Evolutionary conservation across 2,797 vertebrate genomes (phyloP).

Genomic region (Nannoperca obscura): DNA sequence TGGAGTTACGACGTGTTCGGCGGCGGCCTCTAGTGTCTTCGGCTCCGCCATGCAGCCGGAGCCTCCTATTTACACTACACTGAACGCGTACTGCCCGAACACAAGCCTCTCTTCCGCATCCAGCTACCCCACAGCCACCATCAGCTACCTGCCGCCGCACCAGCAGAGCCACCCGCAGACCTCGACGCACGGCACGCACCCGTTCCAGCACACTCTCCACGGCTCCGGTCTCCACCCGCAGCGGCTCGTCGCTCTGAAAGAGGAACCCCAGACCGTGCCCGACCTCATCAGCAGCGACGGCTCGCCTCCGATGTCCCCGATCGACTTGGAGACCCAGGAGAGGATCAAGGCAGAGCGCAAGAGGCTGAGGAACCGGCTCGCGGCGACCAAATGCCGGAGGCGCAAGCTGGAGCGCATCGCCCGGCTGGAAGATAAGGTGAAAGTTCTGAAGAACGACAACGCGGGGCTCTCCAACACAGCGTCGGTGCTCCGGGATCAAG

Average conservation of each 20-base stretch:
- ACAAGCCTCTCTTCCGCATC: constrained; percentile 82
- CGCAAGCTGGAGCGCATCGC: constrained; percentile 96
- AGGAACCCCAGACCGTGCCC: constrained; percentile 93
- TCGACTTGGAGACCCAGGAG: constrained; percentile 93
- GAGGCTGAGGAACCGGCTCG: constrained; percentile 92
- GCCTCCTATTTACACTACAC: constrained; percentile 92
- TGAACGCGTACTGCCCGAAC: constrained; percentile 91
- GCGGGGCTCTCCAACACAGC: constrained; percentile 91
- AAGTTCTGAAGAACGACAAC: constrained; percentile 92
- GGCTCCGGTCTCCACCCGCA: constrained; percentile 74
- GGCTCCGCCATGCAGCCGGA: constrained; percentile 86
- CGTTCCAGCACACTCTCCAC: constrained; percentile 77
- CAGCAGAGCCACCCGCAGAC: constrained; percentile 76
- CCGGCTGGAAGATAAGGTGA: constrained; percentile 94
- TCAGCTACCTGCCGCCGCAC: constrained; percentile 92
- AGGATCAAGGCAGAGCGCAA: constrained; percentile 94
- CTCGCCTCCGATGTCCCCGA: constrained; percentile 92
- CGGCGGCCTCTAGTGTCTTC: constrained; percentile 86
- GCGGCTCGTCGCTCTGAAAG: constrained; percentile 88
- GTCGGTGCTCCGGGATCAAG: constrained; percentile 91
- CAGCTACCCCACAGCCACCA: constrained; percentile 90
- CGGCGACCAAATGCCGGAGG: constrained; percentile 93
- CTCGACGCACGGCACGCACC: constrained; percentile 69
- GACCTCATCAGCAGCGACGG: constrained; percentile 91
- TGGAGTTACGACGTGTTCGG: constrained; percentile 83